phyloP scores from a whole-genome alignment of 2,113 vertebrate species.

The Neogale vison region DNA sequence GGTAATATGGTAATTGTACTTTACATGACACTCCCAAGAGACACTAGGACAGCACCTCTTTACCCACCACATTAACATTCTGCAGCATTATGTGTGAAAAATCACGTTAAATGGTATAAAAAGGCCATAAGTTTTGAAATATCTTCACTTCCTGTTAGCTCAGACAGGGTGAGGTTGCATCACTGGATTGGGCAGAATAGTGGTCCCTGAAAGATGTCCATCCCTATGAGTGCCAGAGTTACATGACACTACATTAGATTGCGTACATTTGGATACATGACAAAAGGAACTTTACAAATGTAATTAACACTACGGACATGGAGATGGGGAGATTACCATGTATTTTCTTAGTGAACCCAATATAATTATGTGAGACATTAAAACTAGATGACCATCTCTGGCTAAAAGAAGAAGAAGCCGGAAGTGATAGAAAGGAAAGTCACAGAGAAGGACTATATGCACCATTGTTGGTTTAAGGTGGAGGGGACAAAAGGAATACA shows the following conservation, averaged over 20 bases:
- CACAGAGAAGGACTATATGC: background rate
- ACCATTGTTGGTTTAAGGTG: background rate
- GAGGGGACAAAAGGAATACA: background rate
- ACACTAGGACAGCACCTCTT: background rate
- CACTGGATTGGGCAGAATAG: background rate
- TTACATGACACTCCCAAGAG: background rate
- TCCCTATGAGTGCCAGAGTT: background rate
- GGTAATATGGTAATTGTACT: background rate
- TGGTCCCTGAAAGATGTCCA: background rate
- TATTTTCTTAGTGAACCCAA: background rate
- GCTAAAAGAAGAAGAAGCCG: background rate
- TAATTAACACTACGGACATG: background rate
- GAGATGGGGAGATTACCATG: background rate
- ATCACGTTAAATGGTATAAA: background rate
- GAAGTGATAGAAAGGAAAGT: background rate
- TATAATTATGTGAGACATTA: background rate
- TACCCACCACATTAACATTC: background rate
- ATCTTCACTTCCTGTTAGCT: background rate
- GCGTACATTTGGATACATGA: background rate
- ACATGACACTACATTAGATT: background rate
- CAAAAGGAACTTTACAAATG: background rate
- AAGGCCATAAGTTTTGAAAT: background rate
- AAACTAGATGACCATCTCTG: background rate
- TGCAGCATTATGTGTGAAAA: background rate
- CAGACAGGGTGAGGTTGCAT: background rate